Percentiles rank a stretch among this genome's conserved stretches.
These are phyloP conservation scores for Anagyrus pseudococci DNA, from an alignment of 2,888 invertebrate species.

Conservation along the genomic window DNA sequence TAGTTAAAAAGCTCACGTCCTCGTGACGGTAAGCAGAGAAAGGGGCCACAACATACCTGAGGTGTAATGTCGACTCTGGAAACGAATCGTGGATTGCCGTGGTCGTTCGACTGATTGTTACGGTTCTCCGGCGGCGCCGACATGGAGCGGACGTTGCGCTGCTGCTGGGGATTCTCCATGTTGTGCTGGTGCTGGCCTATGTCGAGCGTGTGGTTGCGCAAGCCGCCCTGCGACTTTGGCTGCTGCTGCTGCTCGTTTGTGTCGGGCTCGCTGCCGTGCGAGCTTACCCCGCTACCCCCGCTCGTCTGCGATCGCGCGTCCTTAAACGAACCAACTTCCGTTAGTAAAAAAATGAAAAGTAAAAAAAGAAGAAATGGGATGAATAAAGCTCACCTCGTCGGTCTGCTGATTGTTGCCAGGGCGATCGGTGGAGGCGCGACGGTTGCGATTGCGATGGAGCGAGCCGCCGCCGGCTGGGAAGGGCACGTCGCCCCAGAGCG, in stretches of 20 bases:
- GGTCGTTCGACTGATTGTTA: slow-evolving; percentile 43
- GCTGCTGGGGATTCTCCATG: slow-evolving; percentile 59
- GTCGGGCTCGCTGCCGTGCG: slow-evolving; percentile 53
- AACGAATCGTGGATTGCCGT: slow-evolving; percentile 45
- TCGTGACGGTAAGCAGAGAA: no score
- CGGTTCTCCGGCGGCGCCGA: slow-evolving; percentile 78
- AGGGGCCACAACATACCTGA: slow-evolving; percentile 49
- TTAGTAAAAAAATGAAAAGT: background rate
- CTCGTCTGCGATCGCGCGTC: slow-evolving; percentile 57
- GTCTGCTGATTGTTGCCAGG: slow-evolving; percentile 45
- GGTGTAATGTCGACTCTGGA: slow-evolving; percentile 56
- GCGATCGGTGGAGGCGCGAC: slow-evolving; percentile 48
- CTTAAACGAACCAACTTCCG: slow-evolving; percentile 2
- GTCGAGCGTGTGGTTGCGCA: slow-evolving; percentile 77
- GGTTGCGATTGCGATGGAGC: slow-evolving; percentile 29
- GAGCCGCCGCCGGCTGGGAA: slow-evolving; percentile 43
- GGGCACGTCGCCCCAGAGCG: slow-evolving; percentile 56
- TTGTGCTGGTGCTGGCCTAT: slow-evolving; percentile 71
- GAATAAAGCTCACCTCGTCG: slow-evolving; percentile 53
- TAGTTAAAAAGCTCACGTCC: no score
- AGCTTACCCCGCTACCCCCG: slow-evolving; percentile 55
- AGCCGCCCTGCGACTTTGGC: slow-evolving; percentile 67
- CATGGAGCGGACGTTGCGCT: slow-evolving; percentile 74
- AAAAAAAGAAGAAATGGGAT: background rate
- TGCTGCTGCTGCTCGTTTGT: slow-evolving; percentile 36